phyloP scores from a whole-genome alignment of 2,113 vertebrate genomes.

The Falcunculus frontatus region DNA sequence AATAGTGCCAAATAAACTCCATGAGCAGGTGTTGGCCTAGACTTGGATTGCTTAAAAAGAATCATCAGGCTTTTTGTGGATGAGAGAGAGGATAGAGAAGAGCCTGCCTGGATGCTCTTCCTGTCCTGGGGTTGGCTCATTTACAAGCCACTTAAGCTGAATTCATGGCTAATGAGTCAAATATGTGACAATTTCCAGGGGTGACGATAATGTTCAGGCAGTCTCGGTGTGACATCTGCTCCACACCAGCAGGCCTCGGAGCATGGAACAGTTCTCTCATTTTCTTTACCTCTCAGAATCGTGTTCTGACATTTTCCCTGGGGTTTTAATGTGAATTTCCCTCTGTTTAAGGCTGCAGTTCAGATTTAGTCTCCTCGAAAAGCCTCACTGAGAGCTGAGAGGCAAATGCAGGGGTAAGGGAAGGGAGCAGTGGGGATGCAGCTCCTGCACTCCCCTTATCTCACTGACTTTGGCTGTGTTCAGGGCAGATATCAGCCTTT shows the following conservation, averaged over 20 bases:
- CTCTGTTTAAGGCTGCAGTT: neutral
- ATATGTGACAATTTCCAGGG: neutral
- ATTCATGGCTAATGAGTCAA: neutral
- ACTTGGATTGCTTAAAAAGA: neutral
- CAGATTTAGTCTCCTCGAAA: neutral
- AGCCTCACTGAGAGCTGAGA: neutral
- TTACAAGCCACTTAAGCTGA: neutral
- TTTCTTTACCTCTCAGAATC: neutral
- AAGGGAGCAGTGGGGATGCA: neutral
- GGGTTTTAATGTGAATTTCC: conserved; percentile 27
- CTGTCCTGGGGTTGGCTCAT: neutral
- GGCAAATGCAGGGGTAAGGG: neutral
- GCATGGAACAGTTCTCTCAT: neutral
- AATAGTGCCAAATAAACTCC: neutral
- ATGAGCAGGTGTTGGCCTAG: neutral
- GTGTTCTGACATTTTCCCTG: neutral
- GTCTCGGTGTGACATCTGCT: neutral
- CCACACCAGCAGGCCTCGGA: neutral
- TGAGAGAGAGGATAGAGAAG: neutral
- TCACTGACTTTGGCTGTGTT: neutral
- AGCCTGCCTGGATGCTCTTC: neutral
- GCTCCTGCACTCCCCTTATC: neutral
- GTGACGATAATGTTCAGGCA: neutral
- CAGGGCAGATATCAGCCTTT: neutral
- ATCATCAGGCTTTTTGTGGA: neutral